A percentile compares a stretch with the other conserved stretches of the same genome.
Conservation (phyloP, 2,888 invertebrate species). For the Erannis defoliaria region DNA sequence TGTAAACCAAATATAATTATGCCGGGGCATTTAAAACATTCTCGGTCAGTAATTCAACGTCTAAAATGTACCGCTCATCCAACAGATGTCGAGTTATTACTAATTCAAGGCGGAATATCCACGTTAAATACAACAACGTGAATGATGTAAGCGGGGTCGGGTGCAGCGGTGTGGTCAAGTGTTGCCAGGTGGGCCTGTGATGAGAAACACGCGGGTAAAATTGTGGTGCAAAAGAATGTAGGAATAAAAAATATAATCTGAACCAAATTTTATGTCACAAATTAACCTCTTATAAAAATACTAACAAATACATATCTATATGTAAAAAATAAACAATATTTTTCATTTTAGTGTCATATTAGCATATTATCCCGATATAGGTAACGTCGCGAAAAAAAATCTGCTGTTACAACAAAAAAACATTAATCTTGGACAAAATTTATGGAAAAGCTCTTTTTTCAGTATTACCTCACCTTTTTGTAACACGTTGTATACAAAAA, state of each 20-base stretch:
- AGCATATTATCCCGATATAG: no score
- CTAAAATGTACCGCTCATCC: constrained; percentile 44
- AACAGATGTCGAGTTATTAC: constrained; percentile 48
- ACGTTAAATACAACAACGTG: constrained; percentile 63
- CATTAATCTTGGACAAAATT: no score
- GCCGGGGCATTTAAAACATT: constrained; percentile 43
- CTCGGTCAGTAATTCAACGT: constrained; percentile 46
- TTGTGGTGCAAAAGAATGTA: not conserved
- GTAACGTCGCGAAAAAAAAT: no score
- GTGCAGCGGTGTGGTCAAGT: constrained; percentile 48
- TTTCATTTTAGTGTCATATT: no score
- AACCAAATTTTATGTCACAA: no score
- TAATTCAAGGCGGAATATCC: constrained; percentile 54
- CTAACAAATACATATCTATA: no score
- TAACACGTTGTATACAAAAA: no score
- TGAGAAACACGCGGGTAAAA: not conserved
- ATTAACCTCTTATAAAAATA: no score
- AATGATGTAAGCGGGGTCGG: constrained; percentile 64
- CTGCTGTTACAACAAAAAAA: no score
- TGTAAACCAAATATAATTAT: constrained; percentile 40
- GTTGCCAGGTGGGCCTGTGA: constrained; percentile 44
- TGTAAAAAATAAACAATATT: no score
- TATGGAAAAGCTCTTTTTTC: no score
- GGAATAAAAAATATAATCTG: not conserved
- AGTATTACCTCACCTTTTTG: no score